Base-by-base conservation (phyloP, 2,888 invertebrate species). In the Psylliodes chrysocephalus region DNA sequence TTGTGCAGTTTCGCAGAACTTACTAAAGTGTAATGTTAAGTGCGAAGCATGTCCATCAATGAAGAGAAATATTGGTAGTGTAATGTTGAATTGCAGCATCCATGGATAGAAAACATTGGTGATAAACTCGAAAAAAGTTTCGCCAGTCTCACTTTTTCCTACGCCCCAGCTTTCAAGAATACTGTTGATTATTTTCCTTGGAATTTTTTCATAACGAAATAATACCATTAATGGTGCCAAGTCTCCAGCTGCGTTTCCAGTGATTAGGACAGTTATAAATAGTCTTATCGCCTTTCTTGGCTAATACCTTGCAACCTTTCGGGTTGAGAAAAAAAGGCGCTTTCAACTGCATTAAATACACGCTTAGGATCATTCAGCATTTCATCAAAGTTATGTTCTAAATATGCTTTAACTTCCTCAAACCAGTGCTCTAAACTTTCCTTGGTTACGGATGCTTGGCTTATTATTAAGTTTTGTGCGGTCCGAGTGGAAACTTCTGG, bases 151-250 rank as follows among this genome's bases (percentile, higher is more conserved):
- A 38, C 44, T n/a, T 53, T 22, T 19, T 52, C 81, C 82, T 19
- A 81, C 63, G 30, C 76, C 76, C 81, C 80, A 83, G 12, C 67
- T 71, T 67, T 70, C 51, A 40, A 78, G 78, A 51, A 77, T 71
- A 33, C 66, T 71, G 40, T 59, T 18, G 7, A 64, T 64, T 49
- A 78, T 56, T 30, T 56, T 57, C 44, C 51, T 38, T 14, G 76
- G 77, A 17, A 78, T 67, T 46, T 74, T 68, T 65, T 62, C 35
- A 44, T 63, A 64, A n/a, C 10, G 7, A 52, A 57, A 64, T 2
- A 62, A 14, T n/a, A 59, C 44, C 54, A 61, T 52, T 12, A 54
- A 25, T 12, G 22, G 54, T 10, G 47, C 46, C 19, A 61, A 15
- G 8, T 61, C 17, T n/a, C 67, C 67, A 22, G 49, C 49, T 14